phyloP scores from a whole-genome alignment of 2,113 vertebrate genomes.

The Perca fluviatilis region DNA sequence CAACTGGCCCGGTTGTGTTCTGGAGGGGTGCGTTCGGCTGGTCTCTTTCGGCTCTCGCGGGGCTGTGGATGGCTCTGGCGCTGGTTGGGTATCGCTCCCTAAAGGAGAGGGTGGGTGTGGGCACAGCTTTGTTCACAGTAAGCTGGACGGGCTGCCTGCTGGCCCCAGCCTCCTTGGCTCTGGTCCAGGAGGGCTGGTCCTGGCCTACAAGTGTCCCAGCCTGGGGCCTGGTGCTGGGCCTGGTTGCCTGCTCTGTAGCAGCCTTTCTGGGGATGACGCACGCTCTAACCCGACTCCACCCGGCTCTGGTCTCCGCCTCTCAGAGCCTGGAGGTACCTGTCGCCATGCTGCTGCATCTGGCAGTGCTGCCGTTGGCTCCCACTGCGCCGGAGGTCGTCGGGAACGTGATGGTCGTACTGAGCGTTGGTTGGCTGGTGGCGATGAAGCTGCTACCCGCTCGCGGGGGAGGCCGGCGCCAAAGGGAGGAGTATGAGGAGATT shows the following conservation, averaged over 20 bases:
- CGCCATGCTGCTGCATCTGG: slow-evolving; percentile 90
- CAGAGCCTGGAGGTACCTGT: slow-evolving; percentile 93
- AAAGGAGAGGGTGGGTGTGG: slow-evolving; percentile 92
- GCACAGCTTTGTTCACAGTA: slow-evolving; percentile 94
- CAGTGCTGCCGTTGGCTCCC: slow-evolving; percentile 87
- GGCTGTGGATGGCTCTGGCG: slow-evolving; percentile 93
- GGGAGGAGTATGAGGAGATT: slow-evolving; percentile 94
- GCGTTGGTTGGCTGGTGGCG: slow-evolving; percentile 81
- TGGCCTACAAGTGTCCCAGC: slow-evolving; percentile 88
- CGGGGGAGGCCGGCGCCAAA: slow-evolving; percentile 84
- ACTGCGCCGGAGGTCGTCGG: slow-evolving; percentile 89
- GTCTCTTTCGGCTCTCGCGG: slow-evolving; percentile 92
- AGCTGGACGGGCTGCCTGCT: slow-evolving; percentile 93
- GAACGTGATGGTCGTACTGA: slow-evolving; percentile 89
- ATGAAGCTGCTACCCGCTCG: slow-evolving; percentile 80
- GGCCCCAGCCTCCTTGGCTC: slow-evolving; percentile 88
- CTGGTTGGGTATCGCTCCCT: slow-evolving; percentile 95
- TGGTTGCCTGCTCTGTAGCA: slow-evolving; percentile 88
- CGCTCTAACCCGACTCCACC: slow-evolving; percentile 92
- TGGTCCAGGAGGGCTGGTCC: slow-evolving; percentile 88
- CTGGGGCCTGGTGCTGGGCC: slow-evolving; percentile 87
- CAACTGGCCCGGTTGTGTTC: slow-evolving; percentile 79
- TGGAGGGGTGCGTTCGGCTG: slow-evolving; percentile 96
- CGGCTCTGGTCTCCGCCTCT: slow-evolving; percentile 93
- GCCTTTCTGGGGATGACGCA: slow-evolving; percentile 95